Conservation (phyloP, 2,113 vertebrate species). For the Epinephelus lanceolatus region DNA sequence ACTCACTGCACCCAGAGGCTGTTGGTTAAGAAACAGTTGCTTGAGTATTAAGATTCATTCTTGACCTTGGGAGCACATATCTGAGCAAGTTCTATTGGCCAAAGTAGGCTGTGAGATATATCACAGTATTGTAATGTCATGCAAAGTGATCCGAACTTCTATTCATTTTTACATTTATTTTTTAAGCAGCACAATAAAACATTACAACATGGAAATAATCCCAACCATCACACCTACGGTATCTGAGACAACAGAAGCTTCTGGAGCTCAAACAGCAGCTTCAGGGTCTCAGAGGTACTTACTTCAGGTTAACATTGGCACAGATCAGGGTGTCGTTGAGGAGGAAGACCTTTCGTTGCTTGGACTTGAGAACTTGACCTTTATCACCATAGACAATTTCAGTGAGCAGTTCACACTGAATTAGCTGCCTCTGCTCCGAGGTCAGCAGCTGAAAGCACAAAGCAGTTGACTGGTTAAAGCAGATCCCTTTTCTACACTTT, state of each 20-base stretch:
- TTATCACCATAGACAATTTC: constrained; percentile 92
- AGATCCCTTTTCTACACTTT: background rate
- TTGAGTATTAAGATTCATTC: no score
- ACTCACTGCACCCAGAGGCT: no score
- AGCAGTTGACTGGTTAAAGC: background rate
- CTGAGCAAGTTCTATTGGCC: no score
- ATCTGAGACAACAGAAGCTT: background rate
- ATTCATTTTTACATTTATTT: background rate
- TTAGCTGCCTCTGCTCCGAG: constrained; percentile 88
- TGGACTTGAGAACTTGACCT: constrained; percentile 93
- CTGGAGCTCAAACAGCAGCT: background rate
- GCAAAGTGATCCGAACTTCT: background rate
- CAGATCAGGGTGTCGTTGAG: constrained; percentile 91
- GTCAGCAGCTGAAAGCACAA: constrained; percentile 85
- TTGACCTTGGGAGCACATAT: no score
- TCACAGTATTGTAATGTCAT: background rate
- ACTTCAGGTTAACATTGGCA: constrained; percentile 93
- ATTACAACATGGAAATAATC: background rate
- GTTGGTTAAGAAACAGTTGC: no score
- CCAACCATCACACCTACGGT: no score
- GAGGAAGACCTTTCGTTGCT: constrained; percentile 92
- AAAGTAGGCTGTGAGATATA: background rate
- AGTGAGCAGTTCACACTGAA: constrained; percentile 90
- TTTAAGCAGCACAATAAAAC: background rate
- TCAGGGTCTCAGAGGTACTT: constrained; percentile 46